A percentile compares a stretch with the other conserved stretches of the same genome.
These are phyloP conservation scores for Phenganax stokvisi DNA, from an alignment of 92 coral and sea anemone species.

Conservation along the genomic window DNA sequence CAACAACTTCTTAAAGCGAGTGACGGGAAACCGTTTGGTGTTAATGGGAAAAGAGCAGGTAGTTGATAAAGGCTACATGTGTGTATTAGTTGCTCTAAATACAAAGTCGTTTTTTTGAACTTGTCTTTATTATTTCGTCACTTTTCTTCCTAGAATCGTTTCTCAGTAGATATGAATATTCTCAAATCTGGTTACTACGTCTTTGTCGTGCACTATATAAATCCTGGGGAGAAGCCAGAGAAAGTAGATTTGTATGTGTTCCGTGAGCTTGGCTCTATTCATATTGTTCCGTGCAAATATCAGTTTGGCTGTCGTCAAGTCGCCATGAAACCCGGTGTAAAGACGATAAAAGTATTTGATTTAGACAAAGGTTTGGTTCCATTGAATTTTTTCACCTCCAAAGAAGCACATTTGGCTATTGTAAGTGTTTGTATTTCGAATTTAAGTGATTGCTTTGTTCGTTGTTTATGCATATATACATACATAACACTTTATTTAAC, in stretches of 20 bases:
- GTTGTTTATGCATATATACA: neutral
- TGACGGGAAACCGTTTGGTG: slow-evolving; percentile 16
- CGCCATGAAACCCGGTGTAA: slow-evolving; percentile 38
- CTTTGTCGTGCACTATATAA: slow-evolving; percentile 60
- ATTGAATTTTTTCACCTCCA: slow-evolving; percentile 41
- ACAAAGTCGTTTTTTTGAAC: neutral
- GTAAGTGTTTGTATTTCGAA: slow-evolving; percentile 39
- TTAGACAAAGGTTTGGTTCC: slow-evolving; percentile 17
- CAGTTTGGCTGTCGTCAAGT: slow-evolving; percentile 79
- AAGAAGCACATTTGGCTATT: slow-evolving; percentile 50
- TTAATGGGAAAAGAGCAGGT: slow-evolving; percentile 31
- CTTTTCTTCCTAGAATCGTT: slow-evolving; percentile 16
- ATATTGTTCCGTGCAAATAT: slow-evolving; percentile 69
- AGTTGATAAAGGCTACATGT: neutral
- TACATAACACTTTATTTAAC: too few species aligned
- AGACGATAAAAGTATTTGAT: slow-evolving; percentile 44
- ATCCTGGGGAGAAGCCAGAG: slow-evolving; percentile 52
- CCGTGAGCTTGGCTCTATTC: slow-evolving; percentile 55
- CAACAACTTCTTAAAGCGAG: slow-evolving; percentile 1
- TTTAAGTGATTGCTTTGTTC: neutral
- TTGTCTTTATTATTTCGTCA: neutral
- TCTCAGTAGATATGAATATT: slow-evolving; percentile 50
- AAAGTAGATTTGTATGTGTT: slow-evolving; percentile 53
- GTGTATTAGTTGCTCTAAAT: neutral
- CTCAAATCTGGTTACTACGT: slow-evolving; percentile 54